Evolutionary conservation across 2,888 invertebrate genomes (phyloP).

Genomic region (Masnerella sp.): DNA sequence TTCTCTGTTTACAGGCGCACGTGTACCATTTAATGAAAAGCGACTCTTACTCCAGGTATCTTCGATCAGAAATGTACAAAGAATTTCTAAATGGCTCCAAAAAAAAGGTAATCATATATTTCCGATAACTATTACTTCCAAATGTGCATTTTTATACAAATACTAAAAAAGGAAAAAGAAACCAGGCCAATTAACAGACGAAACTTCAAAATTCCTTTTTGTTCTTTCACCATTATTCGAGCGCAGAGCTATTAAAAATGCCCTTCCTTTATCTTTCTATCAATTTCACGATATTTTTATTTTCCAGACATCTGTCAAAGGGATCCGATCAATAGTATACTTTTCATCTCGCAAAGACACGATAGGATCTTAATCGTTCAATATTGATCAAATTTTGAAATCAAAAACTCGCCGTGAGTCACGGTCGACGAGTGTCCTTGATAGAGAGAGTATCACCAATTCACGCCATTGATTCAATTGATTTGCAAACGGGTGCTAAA

Average conservation of each 20-base stretch:
- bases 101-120: slow-evolving; percentile 87
- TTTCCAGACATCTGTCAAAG: slow-evolving; percentile 90
- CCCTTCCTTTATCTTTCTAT: too few relatives aligned
- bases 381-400: slow-evolving; percentile 27
- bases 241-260: too few relatives aligned
- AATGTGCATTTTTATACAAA: not conserved
- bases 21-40: slow-evolving; percentile 99
- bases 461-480: slow-evolving; percentile 13
- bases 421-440: slow-evolving; percentile 4
- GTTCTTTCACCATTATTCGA: too few relatives aligned
- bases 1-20: slow-evolving; percentile 85
- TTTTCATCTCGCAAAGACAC: slow-evolving; percentile 86
- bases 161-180: not conserved
- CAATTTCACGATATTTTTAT: not conserved
- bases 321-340: slow-evolving; percentile 90
- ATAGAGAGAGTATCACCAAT: slow-evolving; percentile 19
- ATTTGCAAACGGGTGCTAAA: slow-evolving; percentile 23
- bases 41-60: slow-evolving; percentile 98
- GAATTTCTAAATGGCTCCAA: slow-evolving; percentile 96
- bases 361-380: slow-evolving; percentile 74
- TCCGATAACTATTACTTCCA: too few relatives aligned
- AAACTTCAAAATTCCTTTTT: too few relatives aligned
- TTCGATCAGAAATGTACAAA: slow-evolving; percentile 99
- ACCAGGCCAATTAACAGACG: too few relatives aligned
- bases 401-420: slow-evolving; percentile 16